These are phyloP conservation scores for Sylvia borin DNA, from an alignment of 2,797 vertebrate species.

Conservation along the genomic window DNA sequence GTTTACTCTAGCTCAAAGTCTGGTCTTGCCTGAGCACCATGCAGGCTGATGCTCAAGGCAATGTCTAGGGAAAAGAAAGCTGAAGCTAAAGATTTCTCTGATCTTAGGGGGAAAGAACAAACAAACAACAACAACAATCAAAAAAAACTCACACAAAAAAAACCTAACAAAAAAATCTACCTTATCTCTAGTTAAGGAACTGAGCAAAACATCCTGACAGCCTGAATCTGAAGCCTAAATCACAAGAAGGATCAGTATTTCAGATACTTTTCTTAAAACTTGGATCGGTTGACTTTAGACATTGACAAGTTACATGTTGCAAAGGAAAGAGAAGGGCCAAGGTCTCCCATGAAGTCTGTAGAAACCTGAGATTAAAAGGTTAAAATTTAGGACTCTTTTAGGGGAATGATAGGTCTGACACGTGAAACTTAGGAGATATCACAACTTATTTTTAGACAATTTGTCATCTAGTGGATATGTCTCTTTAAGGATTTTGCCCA, in stretches of 20 bases:
- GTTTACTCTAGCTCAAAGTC: background rate
- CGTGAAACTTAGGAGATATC: background rate
- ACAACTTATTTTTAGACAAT: background rate
- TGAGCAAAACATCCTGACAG: background rate
- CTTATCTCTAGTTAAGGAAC: background rate
- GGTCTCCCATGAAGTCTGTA: background rate
- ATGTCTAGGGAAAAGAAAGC: background rate
- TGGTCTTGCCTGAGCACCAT: background rate
- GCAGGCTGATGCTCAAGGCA: background rate
- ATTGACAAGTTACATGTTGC: background rate
- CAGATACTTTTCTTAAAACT: background rate
- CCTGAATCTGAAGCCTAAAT: background rate
- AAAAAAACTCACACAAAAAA: too few relatives aligned
- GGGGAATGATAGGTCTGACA: background rate
- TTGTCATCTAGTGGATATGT: background rate
- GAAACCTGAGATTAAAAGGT: background rate
- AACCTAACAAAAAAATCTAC: background rate
- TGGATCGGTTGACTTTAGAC: background rate
- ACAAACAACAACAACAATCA: background rate
- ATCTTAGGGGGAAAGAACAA: background rate
- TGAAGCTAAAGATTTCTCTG: background rate
- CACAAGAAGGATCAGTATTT: background rate
- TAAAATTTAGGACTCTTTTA: background rate
- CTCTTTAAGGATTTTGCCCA: background rate
- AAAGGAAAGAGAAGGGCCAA: background rate